Base-by-base conservation (phyloP, 2,888 invertebrate species). In the Stenotaenia linearis region DNA sequence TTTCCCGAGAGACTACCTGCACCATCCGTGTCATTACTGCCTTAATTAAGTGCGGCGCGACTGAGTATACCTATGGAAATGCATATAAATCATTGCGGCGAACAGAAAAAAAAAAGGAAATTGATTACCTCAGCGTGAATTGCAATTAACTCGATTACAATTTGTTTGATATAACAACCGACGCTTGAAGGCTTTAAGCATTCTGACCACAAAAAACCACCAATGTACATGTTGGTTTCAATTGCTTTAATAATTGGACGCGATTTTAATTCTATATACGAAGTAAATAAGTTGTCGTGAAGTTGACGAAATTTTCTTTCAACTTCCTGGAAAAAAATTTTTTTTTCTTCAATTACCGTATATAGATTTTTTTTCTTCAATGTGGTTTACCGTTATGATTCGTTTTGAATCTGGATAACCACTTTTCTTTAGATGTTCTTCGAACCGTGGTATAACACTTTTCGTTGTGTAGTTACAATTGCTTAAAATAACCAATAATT, bases 221-320 rank as follows among this genome's bases (percentile, higher is more conserved):
- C 96, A 84, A 94, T 89, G 86, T 97, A 97, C 96, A 98, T 97
- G 81, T 95, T 95, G 6, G 95, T 95, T 86, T 98, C 97, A 82
- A 98, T 96, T 6, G 94, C 94, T n/a, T 96, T 97, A 28, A 97
- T 95, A 12, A 98, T 89, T 0, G 97, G 97, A 87, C 97, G 96
- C 74, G 95, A 93, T 85, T 96, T 96, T 84, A 94, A 92, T 86
- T 97, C 97, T 1, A 88, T 85, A 82, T 88, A 89, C 15, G 85
- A 92, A 84, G 95, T 94, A 15, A 94, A 89, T 80, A 95, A 90
- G 6, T 83, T 83, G 35, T 84, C 84, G 80, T 86, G 85, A 28
- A 86, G 83, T n/a, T 84, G 83, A 1, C 7, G 23, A 12, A 61
- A 61, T 61, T 23, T 25, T 12, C 23, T 7, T 61, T 61, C 61